Conservation (phyloP, 1,140 invertebrate genomes). For the Drosophila pruinosa region DNA sequence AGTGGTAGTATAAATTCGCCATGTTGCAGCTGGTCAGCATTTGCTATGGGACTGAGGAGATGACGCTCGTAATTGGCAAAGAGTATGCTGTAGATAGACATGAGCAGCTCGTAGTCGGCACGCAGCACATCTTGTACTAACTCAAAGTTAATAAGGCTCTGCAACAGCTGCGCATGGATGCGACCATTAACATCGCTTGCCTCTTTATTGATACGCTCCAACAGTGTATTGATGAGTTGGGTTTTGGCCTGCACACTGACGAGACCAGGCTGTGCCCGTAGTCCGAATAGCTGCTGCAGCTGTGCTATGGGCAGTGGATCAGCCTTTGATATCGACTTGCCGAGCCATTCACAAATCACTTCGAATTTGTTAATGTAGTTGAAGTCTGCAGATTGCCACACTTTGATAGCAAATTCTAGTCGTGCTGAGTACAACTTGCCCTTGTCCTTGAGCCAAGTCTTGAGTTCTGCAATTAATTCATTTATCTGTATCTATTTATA, state of each 20-base stretch:
- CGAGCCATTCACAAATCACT: conserved; percentile 63
- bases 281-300: conserved; percentile 49
- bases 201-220: neutral
- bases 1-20: conserved; percentile 52
- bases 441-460: conserved; percentile 54
- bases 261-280: conserved; percentile 62
- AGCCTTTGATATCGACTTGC: neutral
- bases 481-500: neutral
- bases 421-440: conserved; percentile 50
- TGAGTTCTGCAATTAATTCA: conserved; percentile 47
- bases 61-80: conserved; percentile 52
- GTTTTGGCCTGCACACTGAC: conserved; percentile 43
- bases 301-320: conserved; percentile 27
- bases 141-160: conserved; percentile 48
- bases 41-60: neutral
- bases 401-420: conserved; percentile 68
- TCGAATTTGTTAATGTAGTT: conserved; percentile 69
- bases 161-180: conserved; percentile 28
- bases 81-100: conserved; percentile 41
- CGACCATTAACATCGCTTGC: neutral
- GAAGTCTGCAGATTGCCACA: conserved; percentile 77
- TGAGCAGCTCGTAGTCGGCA: conserved; percentile 39
- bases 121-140: conserved; percentile 65
- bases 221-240: conserved; percentile 25
- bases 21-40: conserved; percentile 16